Evolutionary conservation across 2,113 vertebrate genomes (phyloP), one percentile per base, ranked within the genome.

Genomic region (Alosa alosa): DNA sequence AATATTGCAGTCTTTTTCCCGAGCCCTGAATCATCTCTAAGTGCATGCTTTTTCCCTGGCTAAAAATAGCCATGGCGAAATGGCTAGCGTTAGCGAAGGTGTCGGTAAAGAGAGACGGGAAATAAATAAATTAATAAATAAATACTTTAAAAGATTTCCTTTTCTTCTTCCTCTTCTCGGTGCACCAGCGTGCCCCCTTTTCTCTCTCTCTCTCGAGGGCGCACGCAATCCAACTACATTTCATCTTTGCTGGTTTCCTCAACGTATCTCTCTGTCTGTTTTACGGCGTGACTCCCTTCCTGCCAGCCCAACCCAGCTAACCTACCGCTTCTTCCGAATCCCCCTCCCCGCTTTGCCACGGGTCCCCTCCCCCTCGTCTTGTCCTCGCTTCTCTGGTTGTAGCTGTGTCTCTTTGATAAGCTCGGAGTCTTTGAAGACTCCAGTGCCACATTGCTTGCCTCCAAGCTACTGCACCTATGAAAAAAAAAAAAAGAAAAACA

Each of bases 1-100:
- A 94, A 92, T 89, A 93, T 94, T 94, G 91, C 91, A 91, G 91
- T 91, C 89, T 78, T 78, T 78, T 93, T 92, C 92, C 91, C 91
- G 90, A 90, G 92, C 93, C 87, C 39, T 89, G 90, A 90, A 84
- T 88, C 89, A 87, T 86, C 92, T 90, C 87, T 81, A 90, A 91
- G 93, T 89, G 84, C 86, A 89, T 18, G 31, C 25, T 90, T 91
- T 91, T 82, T 88, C 64, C 55, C 57, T 50, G 81, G 45, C 81
- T 81, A 39, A 83, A 86, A 41, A 86, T 46, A 45, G 57, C 22
- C 0, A 20, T n/a, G 20, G 81, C 72, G 64, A 0, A 85, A 25
- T 86, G 86, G 82, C 84, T 81, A 84, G 18, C 25, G 72, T 78
- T 17, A 52, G 81, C 0, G 83, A 84, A 90, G 60, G 31, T 78